Evolutionary conservation across 2,113 vertebrate genomes (phyloP).

Genomic region (Leuciscus idus): DNA sequence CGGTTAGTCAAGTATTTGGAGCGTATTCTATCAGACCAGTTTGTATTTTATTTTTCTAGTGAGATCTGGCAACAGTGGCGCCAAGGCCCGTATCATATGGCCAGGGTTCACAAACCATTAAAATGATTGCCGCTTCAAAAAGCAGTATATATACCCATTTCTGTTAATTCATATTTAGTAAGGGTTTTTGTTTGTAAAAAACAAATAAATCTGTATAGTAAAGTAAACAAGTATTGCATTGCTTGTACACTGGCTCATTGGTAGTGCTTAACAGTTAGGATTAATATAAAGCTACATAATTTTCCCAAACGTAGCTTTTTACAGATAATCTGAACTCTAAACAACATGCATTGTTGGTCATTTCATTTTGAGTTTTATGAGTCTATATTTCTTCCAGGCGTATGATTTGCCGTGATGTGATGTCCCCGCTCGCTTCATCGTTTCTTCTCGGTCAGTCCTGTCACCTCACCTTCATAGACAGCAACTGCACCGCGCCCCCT

Average conservation of each 20-base stretch:
- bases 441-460: constrained; percentile 11
- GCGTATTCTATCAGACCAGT: neutral
- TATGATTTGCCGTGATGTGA: neutral
- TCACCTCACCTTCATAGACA: neutral
- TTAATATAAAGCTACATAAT: neutral
- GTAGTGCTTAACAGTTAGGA: neutral
- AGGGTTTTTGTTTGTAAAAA: neutral
- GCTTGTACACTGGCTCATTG: neutral
- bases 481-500: constrained; percentile 37
- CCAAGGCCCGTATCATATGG: neutral
- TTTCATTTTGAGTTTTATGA: neutral
- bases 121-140: neutral
- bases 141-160: neutral
- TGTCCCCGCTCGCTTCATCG: neutral
- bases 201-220: neutral
- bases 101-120: neutral
- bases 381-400: neutral
- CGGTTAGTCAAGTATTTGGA: too few relatives aligned
- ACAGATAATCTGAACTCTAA: neutral
- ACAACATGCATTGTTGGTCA: neutral
- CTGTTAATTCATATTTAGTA: neutral
- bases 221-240: neutral
- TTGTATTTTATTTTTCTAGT: neutral
- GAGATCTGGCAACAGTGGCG: neutral
- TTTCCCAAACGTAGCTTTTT: neutral